Percentiles rank a stretch among this genome's conserved stretches.
Conservation (phyloP, 2,113 vertebrate genomes). For the Peromyscus polionotus region DNA sequence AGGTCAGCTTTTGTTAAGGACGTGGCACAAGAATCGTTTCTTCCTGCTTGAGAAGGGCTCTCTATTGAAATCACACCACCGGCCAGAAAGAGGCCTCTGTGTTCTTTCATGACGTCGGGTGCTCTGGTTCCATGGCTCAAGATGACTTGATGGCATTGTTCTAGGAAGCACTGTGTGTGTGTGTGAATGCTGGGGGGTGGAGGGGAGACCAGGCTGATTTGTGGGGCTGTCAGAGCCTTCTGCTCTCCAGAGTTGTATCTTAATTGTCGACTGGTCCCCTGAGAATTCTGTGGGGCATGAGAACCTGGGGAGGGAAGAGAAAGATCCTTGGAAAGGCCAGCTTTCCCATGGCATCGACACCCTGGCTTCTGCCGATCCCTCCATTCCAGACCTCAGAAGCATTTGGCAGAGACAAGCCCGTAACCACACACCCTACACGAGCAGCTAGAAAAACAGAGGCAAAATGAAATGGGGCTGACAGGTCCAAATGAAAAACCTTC, state of each 20-base stretch:
- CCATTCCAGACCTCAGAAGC: slow-evolving; percentile 36
- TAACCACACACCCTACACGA: neutral
- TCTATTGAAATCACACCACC: slow-evolving; percentile 18
- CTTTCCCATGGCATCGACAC: slow-evolving; percentile 23
- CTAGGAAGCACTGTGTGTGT: neutral
- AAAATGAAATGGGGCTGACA: neutral
- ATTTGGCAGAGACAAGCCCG: slow-evolving; percentile 40
- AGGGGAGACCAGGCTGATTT: slow-evolving; percentile 33
- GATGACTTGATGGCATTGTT: slow-evolving; percentile 53
- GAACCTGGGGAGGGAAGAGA: neutral
- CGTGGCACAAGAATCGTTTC: neutral
- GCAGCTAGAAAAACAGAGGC: slow-evolving; percentile 59
- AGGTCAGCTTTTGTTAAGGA: slow-evolving; percentile 66
- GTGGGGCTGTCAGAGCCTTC: slow-evolving; percentile 64
- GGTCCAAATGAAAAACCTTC: neutral
- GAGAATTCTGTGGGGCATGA: slow-evolving; percentile 21
- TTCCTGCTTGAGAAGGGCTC: slow-evolving; percentile 40
- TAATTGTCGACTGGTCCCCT: slow-evolving; percentile 16
- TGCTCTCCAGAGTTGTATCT: slow-evolving; percentile 63
- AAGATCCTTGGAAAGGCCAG: neutral
- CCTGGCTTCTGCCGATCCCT: neutral
- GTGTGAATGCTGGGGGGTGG: neutral
- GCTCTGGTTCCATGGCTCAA: slow-evolving; percentile 54
- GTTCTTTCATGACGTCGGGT: neutral
- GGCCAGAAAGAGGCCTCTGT: slow-evolving; percentile 39